These are phyloP conservation scores for Acleris cristana DNA, from an alignment of 2,888 invertebrate species.

Conservation along the genomic window DNA sequence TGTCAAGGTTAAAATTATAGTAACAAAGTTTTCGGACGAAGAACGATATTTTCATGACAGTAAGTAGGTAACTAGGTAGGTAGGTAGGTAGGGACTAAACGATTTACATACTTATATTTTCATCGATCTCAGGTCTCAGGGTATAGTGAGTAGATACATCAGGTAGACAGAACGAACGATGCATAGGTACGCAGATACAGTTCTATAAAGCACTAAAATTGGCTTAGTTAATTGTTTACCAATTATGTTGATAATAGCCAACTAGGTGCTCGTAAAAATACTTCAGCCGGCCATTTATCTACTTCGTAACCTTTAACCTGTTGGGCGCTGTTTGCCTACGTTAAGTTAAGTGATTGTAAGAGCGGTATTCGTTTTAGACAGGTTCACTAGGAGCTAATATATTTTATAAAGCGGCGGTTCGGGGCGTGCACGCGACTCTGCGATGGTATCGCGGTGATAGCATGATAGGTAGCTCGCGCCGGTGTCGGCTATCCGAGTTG, in stretches of 20 bases:
- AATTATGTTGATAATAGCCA: background rate
- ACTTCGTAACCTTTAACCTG: conserved; percentile 26
- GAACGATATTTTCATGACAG: too few relatives aligned
- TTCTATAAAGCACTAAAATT: too few relatives aligned
- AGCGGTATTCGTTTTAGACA: conserved; percentile 48
- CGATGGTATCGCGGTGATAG: conserved; percentile 66
- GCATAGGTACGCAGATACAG: too few relatives aligned
- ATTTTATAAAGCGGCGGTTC: conserved; percentile 53
- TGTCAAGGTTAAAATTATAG: too few relatives aligned
- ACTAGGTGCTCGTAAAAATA: background rate
- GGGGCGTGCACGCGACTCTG: conserved; percentile 53
- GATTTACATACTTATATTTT: too few relatives aligned
- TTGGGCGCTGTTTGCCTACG: conserved; percentile 18
- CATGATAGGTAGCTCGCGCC: conserved; percentile 25
- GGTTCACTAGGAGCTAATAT: conserved; percentile 40
- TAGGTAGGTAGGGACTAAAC: too few relatives aligned
- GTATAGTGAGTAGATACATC: too few relatives aligned
- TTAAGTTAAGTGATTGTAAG: conserved; percentile 31
- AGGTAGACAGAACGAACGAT: too few relatives aligned
- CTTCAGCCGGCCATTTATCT: conserved; percentile 6
- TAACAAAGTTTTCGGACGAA: too few relatives aligned
- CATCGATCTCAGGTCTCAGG: too few relatives aligned
- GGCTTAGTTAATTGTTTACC: too few relatives aligned
- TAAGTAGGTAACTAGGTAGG: too few relatives aligned
- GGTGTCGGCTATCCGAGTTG: conserved; percentile 7